Base-by-base conservation (phyloP, 1,140 invertebrate species). In the Trachymyrmex septentrionalis region DNA sequence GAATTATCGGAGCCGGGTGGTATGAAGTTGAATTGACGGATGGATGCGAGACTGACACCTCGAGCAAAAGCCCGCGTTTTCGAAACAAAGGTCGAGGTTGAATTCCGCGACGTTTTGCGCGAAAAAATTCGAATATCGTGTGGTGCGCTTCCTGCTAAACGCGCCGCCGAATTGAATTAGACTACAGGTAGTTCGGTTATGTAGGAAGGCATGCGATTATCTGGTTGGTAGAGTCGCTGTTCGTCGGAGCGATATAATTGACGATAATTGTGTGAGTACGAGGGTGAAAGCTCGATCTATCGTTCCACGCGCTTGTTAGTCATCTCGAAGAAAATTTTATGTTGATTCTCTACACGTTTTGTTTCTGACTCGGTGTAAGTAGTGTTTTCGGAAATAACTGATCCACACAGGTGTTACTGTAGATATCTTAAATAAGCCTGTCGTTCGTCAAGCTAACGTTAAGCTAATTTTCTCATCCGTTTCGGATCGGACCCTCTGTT, bases 231-330 rank as follows among this genome's bases (percentile, higher is more conserved):
- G 30, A 81, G 7, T 21, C 21, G 27, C 30, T 38, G 77, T 71
- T 81, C 21, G 21, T 38, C 48, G 64, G 12, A 55, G 64, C 77
- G 14, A 44, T 38, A 12, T 67, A 55, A 80, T 77, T 64, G 38
- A 12, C 19, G 75, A 14, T 48, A 66, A 53, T 53, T 55, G 71
- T 81, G 64, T 53, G 64, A 21, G 44, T 9, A 77, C 12, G 24
- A 67, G 76, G 77, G 48, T 80, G 77, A 69, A 55, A 69, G 48
- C 30, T 53, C 64, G 48, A 48, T 14, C 57, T 21, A n/a, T 69
- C 64, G 7, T 69, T 53, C 19, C 19, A 34, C 19, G 44, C 44
- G 9, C 16, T 3, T 55, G 24, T 64, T 34, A 63, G 21, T 44
- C 21, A 27, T 76, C 14, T 7, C 9, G 16, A 38, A 69, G 48